Evolutionary conservation across 2,797 vertebrate species (phyloP).

Genomic region (Eutrigla gurnardus): DNA sequence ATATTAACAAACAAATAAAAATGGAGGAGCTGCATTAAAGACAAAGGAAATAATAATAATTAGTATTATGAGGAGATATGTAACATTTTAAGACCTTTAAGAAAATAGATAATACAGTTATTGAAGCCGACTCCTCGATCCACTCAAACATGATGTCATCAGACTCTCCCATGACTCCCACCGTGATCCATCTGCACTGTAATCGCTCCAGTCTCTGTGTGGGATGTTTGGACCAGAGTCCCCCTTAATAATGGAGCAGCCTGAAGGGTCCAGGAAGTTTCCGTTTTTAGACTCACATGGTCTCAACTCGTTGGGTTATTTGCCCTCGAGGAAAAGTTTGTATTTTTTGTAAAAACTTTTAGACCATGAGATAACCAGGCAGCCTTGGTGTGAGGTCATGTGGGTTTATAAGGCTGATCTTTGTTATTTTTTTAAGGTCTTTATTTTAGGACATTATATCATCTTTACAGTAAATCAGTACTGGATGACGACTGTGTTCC

Average conservation of each 20-base stretch:
- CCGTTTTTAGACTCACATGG: slow-evolving; percentile 33
- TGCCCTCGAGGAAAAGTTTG: background rate
- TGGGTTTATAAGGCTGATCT: background rate
- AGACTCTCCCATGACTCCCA: slow-evolving; percentile 65
- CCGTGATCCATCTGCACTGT: slow-evolving; percentile 16
- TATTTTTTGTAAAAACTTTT: background rate
- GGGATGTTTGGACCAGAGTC: slow-evolving; percentile 30
- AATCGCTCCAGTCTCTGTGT: slow-evolving; percentile 20
- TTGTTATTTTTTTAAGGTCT: background rate
- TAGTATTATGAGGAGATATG: no score
- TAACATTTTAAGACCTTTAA: no score
- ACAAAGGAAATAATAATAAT: no score
- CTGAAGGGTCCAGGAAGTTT: slow-evolving; percentile 22
- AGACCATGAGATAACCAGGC: background rate
- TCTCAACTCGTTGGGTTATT: slow-evolving; percentile 9
- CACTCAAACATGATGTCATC: slow-evolving; percentile 56
- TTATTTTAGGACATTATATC: background rate
- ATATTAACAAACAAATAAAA: no score
- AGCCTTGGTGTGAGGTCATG: background rate
- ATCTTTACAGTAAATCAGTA: background rate
- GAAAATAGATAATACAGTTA: slow-evolving; percentile 23
- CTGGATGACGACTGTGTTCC: no score
- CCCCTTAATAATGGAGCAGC: slow-evolving; percentile 24
- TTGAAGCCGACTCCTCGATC: slow-evolving; percentile 15
- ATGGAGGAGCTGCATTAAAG: no score